phyloP scores from a whole-genome alignment of 2,113 vertebrate species.

The Catharus minimus region DNA sequence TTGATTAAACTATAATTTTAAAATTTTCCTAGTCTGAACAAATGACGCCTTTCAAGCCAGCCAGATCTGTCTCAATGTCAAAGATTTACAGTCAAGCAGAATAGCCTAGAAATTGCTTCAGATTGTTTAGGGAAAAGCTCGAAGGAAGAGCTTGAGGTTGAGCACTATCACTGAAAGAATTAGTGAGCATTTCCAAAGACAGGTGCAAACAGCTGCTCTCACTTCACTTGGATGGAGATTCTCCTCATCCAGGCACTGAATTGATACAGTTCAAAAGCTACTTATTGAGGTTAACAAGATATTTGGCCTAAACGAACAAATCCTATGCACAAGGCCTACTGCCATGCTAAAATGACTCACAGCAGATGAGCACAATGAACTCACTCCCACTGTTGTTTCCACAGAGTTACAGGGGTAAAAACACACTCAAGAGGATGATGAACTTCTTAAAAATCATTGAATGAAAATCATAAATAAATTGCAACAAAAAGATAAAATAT shows the following conservation, averaged over 20 bases:
- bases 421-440: not conserved
- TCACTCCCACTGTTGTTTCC: not conserved
- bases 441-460: not conserved
- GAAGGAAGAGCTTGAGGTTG: not conserved
- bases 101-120: not conserved
- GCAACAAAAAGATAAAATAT: not conserved
- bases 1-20: not conserved
- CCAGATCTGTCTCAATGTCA: not conserved
- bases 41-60: not conserved
- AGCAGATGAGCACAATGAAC: not conserved
- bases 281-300: not conserved
- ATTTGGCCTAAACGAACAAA: not conserved
- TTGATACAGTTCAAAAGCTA: not conserved
- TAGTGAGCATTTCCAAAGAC: not conserved
- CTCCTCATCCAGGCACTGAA: not conserved
- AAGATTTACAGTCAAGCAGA: not conserved
- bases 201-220: not conserved
- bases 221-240: not conserved
- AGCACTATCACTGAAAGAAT: not conserved
- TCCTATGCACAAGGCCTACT: not conserved
- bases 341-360: not conserved
- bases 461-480: not conserved
- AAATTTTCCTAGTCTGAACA: not conserved
- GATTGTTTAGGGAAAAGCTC: not conserved
- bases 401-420: not conserved